Conservation (phyloP, 2,888 invertebrate genomes). For the Drosophila paranaensis region DNA sequence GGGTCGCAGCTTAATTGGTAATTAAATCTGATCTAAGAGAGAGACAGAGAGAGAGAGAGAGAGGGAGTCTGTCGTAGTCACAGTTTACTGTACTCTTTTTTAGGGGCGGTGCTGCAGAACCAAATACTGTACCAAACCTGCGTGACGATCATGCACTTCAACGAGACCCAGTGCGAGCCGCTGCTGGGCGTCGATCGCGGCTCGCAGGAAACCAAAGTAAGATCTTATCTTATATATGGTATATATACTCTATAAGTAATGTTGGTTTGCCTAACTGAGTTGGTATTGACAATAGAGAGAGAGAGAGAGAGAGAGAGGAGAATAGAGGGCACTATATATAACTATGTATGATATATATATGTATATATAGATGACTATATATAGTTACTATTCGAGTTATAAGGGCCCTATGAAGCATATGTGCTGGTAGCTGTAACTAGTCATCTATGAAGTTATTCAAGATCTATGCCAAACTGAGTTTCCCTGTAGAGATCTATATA, state of each 20-base stretch:
- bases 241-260: background rate
- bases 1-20: slow-evolving; percentile 82
- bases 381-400: background rate
- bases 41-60: background rate
- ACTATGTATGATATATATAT: background rate
- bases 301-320: background rate
- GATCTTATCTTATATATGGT: background rate
- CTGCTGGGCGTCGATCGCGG: slow-evolving; percentile 84
- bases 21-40: slow-evolving; percentile 1
- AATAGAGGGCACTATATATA: background rate
- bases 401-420: background rate
- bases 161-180: slow-evolving; percentile 86
- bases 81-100: slow-evolving; percentile 12
- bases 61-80: background rate
- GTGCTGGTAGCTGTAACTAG: background rate
- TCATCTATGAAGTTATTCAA: background rate
- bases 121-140: slow-evolving; percentile 90
- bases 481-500: background rate
- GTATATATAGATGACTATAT: background rate
- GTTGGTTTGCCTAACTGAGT: background rate
- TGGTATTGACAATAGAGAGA: no score
- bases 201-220: slow-evolving; percentile 85
- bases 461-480: background rate
- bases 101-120: slow-evolving; percentile 87
- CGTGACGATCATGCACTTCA: slow-evolving; percentile 86